Evolutionary conservation across 2,888 invertebrate species (phyloP).

Genomic region (Apodemia duryi): DNA sequence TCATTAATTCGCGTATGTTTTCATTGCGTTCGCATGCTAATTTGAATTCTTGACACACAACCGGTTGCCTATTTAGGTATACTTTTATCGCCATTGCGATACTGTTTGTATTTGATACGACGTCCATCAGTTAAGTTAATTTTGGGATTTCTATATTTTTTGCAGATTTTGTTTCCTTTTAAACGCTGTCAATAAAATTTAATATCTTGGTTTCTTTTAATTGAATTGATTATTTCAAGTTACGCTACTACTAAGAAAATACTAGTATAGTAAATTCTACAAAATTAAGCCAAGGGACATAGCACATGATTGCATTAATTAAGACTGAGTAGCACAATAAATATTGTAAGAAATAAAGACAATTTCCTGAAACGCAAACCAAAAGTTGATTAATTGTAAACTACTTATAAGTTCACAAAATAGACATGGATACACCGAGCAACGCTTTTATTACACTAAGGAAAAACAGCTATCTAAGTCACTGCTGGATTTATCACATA

Average conservation of each 20-base stretch:
- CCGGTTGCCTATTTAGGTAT: conserved; percentile 51
- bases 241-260: too few relatives aligned
- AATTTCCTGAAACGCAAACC: too few relatives aligned
- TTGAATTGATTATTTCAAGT: too few relatives aligned
- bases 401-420: too few relatives aligned
- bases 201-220: too few relatives aligned
- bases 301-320: too few relatives aligned
- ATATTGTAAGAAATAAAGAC: too few relatives aligned
- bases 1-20: conserved; percentile 45
- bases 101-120: conserved; percentile 41
- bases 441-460: background rate
- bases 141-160: conserved; percentile 1
- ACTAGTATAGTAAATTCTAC: too few relatives aligned
- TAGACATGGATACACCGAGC: background rate
- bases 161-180: background rate
- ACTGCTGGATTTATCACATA: too few relatives aligned
- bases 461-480: background rate
- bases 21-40: conserved; percentile 39
- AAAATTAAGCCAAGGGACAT: too few relatives aligned
- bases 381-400: too few relatives aligned
- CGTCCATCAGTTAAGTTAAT: conserved; percentile 13
- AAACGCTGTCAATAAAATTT: background rate
- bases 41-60: conserved; percentile 51
- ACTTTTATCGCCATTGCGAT: conserved; percentile 58
- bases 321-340: too few relatives aligned